Conservation (phyloP, 2,888 invertebrate genomes). For the Rhagium mordax region DNA sequence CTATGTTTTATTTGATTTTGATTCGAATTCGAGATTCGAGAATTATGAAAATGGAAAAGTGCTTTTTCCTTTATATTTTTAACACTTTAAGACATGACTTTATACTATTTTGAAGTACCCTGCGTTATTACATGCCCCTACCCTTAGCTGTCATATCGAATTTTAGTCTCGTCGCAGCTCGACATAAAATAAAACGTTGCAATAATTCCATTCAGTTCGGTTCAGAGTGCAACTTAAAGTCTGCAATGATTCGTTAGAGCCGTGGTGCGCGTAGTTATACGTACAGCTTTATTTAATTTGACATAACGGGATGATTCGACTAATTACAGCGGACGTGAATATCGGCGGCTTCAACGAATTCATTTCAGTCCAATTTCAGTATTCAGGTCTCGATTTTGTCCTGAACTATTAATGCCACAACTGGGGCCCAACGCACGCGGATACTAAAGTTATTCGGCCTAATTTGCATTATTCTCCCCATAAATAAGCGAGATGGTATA, state of each 20-base stretch:
- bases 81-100: too few species aligned
- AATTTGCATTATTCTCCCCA: conserved; percentile 40
- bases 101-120: too few species aligned
- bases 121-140: too few species aligned
- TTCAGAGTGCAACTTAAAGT: conserved; percentile 17
- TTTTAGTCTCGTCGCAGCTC: neutral
- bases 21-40: too few species aligned
- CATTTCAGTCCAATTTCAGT: conserved; percentile 51
- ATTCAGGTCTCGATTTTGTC: conserved; percentile 55
- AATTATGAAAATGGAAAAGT: too few species aligned
- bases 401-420: conserved; percentile 57
- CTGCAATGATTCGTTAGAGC: conserved; percentile 3
- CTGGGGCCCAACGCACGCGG: conserved; percentile 45
- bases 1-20: too few species aligned
- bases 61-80: too few species aligned
- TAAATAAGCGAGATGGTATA: conserved; percentile 7
- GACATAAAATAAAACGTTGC: neutral
- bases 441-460: conserved; percentile 48
- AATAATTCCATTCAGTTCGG: neutral
- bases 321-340: conserved; percentile 58
- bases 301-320: conserved; percentile 54
- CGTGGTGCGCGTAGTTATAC: conserved; percentile 38
- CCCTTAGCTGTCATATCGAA: neutral
- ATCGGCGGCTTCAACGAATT: conserved; percentile 49
- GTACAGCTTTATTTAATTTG: conserved; percentile 56